Evolutionary conservation across 2,797 vertebrate species (phyloP).

Genomic region (Balearica regulorum): DNA sequence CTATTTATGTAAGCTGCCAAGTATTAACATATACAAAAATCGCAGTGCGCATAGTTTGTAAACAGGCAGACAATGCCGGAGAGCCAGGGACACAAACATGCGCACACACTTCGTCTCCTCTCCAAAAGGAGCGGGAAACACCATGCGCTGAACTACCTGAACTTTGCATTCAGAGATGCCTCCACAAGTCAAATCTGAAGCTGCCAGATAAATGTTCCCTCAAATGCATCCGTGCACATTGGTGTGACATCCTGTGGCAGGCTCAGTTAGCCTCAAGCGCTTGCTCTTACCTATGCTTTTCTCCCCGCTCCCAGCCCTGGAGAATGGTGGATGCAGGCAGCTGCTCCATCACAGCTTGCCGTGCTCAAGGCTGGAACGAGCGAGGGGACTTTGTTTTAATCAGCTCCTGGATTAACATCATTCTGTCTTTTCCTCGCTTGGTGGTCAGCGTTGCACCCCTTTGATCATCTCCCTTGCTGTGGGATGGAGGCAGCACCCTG

Average conservation of each 20-base stretch:
- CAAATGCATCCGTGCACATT: rapidly evolving
- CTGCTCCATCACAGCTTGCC: rapidly evolving
- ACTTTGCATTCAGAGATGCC: neutral
- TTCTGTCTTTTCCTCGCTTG: neutral
- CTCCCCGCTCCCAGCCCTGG: no score
- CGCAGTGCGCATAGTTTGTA: rapidly evolving
- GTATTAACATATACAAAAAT: neutral
- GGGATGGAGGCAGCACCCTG: neutral
- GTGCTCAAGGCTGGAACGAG: rapidly evolving
- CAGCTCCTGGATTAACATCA: neutral
- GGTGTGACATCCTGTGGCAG: neutral
- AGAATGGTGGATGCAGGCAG: rapidly evolving
- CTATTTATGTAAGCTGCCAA: neutral
- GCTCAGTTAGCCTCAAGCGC: neutral
- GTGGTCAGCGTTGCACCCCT: neutral
- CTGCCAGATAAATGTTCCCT: conserved; percentile 38
- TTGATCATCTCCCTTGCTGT: neutral
- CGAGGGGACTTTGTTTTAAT: neutral
- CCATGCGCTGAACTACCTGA: neutral
- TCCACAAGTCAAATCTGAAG: neutral
- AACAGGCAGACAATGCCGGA: neutral
- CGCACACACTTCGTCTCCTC: neutral
- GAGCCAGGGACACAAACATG: neutral
- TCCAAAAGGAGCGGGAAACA: rapidly evolving
- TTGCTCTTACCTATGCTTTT: neutral